Conservation (phyloP, 2,113 vertebrate genomes). For the Prunella fulvescens region DNA sequence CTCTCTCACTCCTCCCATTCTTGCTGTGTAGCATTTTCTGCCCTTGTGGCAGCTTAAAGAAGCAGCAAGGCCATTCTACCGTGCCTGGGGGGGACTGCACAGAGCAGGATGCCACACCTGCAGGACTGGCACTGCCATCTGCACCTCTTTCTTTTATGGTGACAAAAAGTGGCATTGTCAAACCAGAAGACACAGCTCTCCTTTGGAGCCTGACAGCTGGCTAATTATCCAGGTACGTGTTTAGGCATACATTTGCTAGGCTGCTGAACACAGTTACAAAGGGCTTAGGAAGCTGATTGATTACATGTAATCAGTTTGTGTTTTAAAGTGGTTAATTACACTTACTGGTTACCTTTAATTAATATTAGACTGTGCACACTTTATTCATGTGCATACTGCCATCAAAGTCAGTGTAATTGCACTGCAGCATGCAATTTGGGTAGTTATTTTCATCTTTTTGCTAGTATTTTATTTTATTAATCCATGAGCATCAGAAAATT, state of each 20-base stretch:
- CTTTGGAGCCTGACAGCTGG: background rate
- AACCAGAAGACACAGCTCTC: background rate
- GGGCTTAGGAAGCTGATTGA: background rate
- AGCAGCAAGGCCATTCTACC: background rate
- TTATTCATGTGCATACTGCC: background rate
- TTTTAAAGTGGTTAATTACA: conserved; percentile 9
- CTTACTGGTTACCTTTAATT: background rate
- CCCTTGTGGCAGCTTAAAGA: background rate
- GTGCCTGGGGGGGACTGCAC: background rate
- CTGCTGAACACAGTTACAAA: background rate
- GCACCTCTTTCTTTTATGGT: background rate
- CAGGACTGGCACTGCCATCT: background rate
- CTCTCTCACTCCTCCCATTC: background rate
- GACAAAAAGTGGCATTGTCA: background rate
- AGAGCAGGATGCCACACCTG: background rate
- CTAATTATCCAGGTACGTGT: background rate
- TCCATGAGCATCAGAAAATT: background rate
- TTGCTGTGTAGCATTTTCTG: background rate
- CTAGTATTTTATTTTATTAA: background rate
- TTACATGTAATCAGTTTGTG: background rate
- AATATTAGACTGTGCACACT: background rate
- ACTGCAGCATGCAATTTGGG: background rate
- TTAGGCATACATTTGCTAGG: background rate
- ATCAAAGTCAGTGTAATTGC: background rate
- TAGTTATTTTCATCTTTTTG: background rate